Evolutionary conservation across 2,113 vertebrate genomes (phyloP).

Genomic region (Apodemus speciosus): DNA sequence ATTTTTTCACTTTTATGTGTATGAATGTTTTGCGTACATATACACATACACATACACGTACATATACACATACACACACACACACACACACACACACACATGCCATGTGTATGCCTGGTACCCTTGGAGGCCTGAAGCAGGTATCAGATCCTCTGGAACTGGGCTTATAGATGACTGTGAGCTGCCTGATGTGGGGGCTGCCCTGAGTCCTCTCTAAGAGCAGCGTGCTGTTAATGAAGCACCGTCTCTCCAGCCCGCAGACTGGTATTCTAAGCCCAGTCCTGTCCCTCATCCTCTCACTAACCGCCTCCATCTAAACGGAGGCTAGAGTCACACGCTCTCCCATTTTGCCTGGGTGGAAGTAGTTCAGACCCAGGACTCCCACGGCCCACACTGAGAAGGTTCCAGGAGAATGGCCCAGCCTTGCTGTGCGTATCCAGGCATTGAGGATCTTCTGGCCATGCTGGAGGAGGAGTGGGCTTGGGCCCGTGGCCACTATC

Average conservation of each 20-base stretch:
- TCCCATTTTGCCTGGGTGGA: background rate
- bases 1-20: background rate
- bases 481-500: background rate
- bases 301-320: fast-evolving
- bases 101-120: background rate
- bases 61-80: too few relatives aligned
- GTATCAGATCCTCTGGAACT: background rate
- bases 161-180: background rate
- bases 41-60: too few relatives aligned
- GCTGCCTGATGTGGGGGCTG: background rate
- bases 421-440: background rate
- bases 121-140: background rate
- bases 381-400: background rate
- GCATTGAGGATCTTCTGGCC: fast-evolving
- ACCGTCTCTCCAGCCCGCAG: background rate
- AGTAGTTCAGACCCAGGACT: background rate
- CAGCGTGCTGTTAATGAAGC: background rate
- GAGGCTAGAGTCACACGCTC: background rate
- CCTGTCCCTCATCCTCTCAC: background rate
- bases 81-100: too few relatives aligned
- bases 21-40: background rate
- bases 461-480: fast-evolving
- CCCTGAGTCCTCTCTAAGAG: background rate
- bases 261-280: background rate
- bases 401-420: background rate